Evolutionary conservation across 2,888 invertebrate genomes (phyloP), one percentile per base, ranked within the genome.

Genomic region (Nesidiocoris tenuis): DNA sequence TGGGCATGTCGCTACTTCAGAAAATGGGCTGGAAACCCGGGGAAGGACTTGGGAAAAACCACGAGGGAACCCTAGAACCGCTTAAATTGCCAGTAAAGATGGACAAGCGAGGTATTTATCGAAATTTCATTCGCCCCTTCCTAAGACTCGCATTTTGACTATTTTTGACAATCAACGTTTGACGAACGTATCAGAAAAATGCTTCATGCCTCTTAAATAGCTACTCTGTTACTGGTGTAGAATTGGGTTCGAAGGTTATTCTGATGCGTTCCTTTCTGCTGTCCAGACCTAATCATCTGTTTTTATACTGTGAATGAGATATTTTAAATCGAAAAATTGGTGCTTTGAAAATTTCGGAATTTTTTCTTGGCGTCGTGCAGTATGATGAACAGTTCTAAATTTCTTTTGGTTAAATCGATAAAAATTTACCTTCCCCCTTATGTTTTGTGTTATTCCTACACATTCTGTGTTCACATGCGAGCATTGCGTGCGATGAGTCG

Each of bases 21-120:
- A 98, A 97, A 87, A 98, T 98, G 98, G 98, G 98, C 61, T 98
- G 98, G 98, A 91, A 91, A 79, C 96, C 96, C 0, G 98, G 98
- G 0, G 94, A 95, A 84, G 99, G 98, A 23, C 87, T 99, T 70
- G 98, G 99, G 55, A 97, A 96, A 83, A 93, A 96, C 82, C 95
- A 95, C 82, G 93, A 94, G 68, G 99, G 98, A 0, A 88, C 92
- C 0, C 85, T 95, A 19, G 95, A 94, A 82, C 98, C 98, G 0
- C 86, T 98, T 9, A 86, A 94, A 78, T 86, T 98, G 0, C 97
- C 98, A 83, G 92, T 98, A n/a, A 99, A 99, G 84, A 87, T 95
- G 79, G 98, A 98, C 84, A 95, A 98, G 80, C 93, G 92, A 83
- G 98, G 98, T 78, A 77, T 61, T 59, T 61, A 7, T 64, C 16